Evolutionary conservation across 1,140 invertebrate species (phyloP), one percentile per base, ranked within the genome.

Genomic region (Zaprionus tsacasi): DNA sequence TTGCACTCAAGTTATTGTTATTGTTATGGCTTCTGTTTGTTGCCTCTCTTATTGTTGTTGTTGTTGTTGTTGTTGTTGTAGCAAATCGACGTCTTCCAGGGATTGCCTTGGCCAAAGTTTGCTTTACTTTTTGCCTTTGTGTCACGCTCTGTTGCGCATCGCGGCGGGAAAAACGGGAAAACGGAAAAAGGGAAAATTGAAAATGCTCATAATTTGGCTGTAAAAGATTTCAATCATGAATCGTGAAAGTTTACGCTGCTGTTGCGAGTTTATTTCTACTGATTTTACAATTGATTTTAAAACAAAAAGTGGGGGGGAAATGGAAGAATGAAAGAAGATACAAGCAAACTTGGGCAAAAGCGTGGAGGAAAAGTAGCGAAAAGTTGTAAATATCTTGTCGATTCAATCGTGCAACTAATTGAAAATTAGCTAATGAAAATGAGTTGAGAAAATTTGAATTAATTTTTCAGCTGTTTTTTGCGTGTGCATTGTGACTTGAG

Each of bases 171-270:
- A 21, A 21, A 21, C 2, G 21, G 21, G 21, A 21, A 21, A 21
- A 21, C 21, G 21, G 33, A 57, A 59, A 35, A 36, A 40, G 11
- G 68, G 69, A 67, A 89, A 90, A 89, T 89, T 89, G 85, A 89
- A 89, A 89, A 89, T 89, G 71, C 78, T 89, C 85, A 89, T 89
- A 89, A 89, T 89, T 89, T 80, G 81, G 76, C 85, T 88, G 81
- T 89, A 89, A 89, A 89, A 89, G 85, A 89, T 89, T 89, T 89
- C 85, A 89, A 89, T 89, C 85, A 86, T 89, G 81, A 89, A 88
- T 85, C 78, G 80, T 80, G 55, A 85, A 79, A 88, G 70, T 89
- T 85, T 83, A 71, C 60, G 50, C 73, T 76, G 68, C 72, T 63
- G 65, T 60, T 82, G 64, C 64, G 58, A 85, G 70, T 89, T 83